Base-by-base conservation (phyloP, 2,888 invertebrate species). In the Hermaeophaga mercurialis region DNA sequence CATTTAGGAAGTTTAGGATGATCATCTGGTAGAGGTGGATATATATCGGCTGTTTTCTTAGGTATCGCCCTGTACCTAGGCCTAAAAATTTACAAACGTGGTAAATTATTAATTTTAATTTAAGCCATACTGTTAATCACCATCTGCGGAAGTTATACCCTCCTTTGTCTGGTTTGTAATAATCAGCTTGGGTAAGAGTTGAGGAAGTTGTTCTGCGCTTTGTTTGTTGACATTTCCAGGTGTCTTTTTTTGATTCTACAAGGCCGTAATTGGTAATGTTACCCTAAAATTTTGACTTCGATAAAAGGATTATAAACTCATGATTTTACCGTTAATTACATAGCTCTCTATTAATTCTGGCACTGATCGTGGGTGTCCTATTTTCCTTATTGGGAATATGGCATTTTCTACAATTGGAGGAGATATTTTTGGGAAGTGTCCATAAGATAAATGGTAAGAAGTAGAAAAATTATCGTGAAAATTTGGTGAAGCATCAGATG, bases 371-470 rank as follows among this genome's bases (percentile, higher is more conserved):
- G 19, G 7, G 24, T 24, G 12, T 43, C 43, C 43, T 12, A 43
- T 7, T 24, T 18, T 17, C 15, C 43, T 22, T 26, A 24, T 3
- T 26, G 7, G 12, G 8, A 26, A 26, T 12, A 14, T 1, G 14
- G 8, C 24, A 22, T 22, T 24, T 26, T 43, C 43, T 1, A 24
- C 9, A 34, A 39, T 43, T 3, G 26, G 24, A 6, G 43, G n/a
- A 11, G 43, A 24, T n/a, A 43, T 43, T 26, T 79, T 80, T 0
- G 83, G 83, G 38, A 83, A 73, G 63, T 83, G 81, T 65, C 81
- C 78, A 70, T 81, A 84, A 3, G 79, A 80, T 7, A 84, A 69
- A 66, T 84, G 83, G 59, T 79, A 80, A 0, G 76, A 78, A 1
- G 82, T 79, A 7, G 80, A 77, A 70, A 76, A 82, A 70, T 84